phyloP scores from a whole-genome alignment of 2,888 invertebrate genomes.

The Andrena bicolor region DNA sequence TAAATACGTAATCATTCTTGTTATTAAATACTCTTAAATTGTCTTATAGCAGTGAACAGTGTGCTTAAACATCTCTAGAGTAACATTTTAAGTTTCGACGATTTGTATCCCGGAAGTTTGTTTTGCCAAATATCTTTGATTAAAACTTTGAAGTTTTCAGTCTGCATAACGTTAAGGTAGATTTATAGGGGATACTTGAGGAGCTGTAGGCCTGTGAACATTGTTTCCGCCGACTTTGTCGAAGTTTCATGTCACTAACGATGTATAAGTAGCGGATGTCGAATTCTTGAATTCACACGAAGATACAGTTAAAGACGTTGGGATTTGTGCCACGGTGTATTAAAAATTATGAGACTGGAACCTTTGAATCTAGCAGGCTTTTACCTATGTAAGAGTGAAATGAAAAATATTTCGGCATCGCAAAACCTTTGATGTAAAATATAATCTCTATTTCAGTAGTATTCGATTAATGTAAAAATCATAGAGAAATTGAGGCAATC shows the following conservation, averaged over 20 bases:
- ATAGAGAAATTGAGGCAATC: constrained; percentile 36
- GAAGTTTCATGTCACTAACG: constrained; percentile 5
- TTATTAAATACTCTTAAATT: constrained; percentile 68
- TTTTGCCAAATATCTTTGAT: constrained; percentile 65
- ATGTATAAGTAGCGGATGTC: background rate
- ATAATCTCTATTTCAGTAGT: constrained; percentile 47
- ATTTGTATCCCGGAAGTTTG: constrained; percentile 65
- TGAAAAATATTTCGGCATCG: constrained; percentile 42
- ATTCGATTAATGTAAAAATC: constrained; percentile 42
- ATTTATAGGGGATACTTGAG: constrained; percentile 1
- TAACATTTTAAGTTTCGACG: constrained; percentile 67
- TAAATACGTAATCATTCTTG: constrained; percentile 52
- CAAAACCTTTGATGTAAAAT: constrained; percentile 38
- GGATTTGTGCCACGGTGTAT: constrained; percentile 12
- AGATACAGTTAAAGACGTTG: constrained; percentile 1
- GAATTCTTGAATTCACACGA: constrained; percentile 1
- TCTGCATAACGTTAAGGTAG: constrained; percentile 34
- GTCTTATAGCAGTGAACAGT: constrained; percentile 40
- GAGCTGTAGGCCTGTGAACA: constrained; percentile 10
- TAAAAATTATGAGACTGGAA: constrained; percentile 62
- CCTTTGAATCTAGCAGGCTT: constrained; percentile 48
- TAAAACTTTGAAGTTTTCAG: constrained; percentile 62
- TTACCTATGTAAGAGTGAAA: constrained; percentile 28
- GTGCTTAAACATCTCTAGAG: constrained; percentile 44
- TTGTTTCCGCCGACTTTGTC: constrained; percentile 20